Evolutionary conservation across 2,113 vertebrate species (phyloP).

Genomic region (Pontoporia blainvillei): DNA sequence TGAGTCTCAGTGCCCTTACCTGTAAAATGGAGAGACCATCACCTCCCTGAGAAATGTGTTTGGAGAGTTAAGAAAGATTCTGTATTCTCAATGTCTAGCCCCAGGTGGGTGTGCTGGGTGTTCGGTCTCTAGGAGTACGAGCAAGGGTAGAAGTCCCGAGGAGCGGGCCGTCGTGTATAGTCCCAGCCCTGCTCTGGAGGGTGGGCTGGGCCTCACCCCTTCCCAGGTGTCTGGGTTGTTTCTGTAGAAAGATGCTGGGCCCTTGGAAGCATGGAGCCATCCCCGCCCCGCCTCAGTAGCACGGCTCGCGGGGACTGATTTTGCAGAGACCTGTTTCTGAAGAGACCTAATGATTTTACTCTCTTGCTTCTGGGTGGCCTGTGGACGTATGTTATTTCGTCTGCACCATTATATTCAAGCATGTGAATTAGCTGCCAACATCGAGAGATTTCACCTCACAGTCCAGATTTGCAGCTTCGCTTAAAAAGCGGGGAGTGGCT

Average conservation of each 20-base stretch:
- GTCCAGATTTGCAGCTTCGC: background rate
- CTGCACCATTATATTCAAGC: background rate
- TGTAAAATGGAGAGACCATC: background rate
- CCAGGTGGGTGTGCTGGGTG: background rate
- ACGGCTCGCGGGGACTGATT: rapidly evolving
- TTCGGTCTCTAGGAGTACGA: rapidly evolving
- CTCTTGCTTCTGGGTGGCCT: background rate
- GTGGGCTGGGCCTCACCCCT: rapidly evolving
- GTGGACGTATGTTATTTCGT: background rate
- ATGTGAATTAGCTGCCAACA: background rate
- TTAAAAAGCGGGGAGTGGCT: background rate
- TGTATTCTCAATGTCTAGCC: rapidly evolving
- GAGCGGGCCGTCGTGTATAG: rapidly evolving
- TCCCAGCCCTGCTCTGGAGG: background rate
- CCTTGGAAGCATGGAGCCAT: rapidly evolving
- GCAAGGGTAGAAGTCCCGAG: background rate
- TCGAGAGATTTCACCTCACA: background rate
- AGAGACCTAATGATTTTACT: background rate
- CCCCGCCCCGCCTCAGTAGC: too few relatives aligned
- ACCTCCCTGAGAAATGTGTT: background rate
- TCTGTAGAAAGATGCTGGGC: too few relatives aligned
- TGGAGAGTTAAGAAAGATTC: background rate
- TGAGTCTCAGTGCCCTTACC: background rate
- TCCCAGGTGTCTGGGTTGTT: background rate
- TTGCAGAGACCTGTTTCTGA: background rate